Evolutionary conservation across 2,113 vertebrate species (phyloP).

Genomic region (Desmodus rotundus): DNA sequence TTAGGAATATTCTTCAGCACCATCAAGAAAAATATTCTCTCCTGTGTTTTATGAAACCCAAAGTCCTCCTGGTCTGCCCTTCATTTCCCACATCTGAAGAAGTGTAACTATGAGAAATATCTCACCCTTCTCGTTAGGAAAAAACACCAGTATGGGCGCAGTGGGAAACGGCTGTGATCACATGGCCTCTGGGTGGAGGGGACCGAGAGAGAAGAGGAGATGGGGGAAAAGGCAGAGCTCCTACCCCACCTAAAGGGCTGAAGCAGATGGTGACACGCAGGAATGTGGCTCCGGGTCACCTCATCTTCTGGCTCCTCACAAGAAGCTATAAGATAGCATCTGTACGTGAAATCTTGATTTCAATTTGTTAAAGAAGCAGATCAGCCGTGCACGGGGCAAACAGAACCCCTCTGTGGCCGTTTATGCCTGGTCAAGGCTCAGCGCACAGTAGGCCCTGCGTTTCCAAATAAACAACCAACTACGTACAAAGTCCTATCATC

Average conservation of each 20-base stretch:
- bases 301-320: not conserved
- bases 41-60: not conserved
- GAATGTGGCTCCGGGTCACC: too few relatives aligned
- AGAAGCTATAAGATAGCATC: not conserved
- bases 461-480: not conserved
- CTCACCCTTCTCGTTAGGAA: not conserved
- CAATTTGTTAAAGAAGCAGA: not conserved
- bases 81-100: not conserved
- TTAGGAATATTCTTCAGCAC: not conserved
- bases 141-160: fast-evolving
- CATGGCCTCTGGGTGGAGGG: fast-evolving
- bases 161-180: not conserved
- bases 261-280: not conserved
- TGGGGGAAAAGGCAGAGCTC: not conserved
- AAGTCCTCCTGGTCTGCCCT: not conserved
- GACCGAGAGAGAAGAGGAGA: not conserved
- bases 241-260: not conserved
- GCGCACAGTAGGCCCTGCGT: fast-evolving
- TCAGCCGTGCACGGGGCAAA: not conserved
- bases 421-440: fast-evolving
- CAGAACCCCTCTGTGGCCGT: not conserved
- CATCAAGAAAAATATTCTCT: not conserved
- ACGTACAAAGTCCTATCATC: fast-evolving
- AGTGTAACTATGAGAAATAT: not conserved
- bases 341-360: not conserved